Evolutionary conservation across 1,140 invertebrate genomes (phyloP).

Genomic region (Paraescarpia echinospica): DNA sequence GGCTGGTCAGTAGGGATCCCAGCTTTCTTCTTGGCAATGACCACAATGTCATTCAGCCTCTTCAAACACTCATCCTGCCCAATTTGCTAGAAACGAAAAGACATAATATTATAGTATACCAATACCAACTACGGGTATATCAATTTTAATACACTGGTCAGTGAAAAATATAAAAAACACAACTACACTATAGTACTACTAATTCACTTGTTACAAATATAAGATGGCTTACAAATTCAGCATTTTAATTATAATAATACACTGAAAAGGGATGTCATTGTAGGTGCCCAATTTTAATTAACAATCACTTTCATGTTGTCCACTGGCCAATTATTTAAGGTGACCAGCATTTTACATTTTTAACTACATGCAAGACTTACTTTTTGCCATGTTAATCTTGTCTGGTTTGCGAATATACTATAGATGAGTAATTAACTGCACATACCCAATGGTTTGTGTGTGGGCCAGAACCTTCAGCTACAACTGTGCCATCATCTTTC

Average conservation of each 20-base stretch:
- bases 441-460: slow-evolving; percentile 82
- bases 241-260: too few species aligned
- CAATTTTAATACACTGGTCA: slow-evolving; percentile 22
- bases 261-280: not conserved
- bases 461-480: slow-evolving; percentile 69
- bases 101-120: too few species aligned
- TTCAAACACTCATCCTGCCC: slow-evolving; percentile 76
- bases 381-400: not conserved
- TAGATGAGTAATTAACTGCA: slow-evolving; percentile 21
- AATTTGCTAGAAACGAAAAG: slow-evolving; percentile 45
- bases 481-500: slow-evolving; percentile 69
- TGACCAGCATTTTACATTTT: too few species aligned
- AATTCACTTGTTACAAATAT: too few species aligned
- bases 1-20: slow-evolving; percentile 64
- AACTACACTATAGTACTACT: too few species aligned
- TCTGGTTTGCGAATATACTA: not conserved
- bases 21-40: slow-evolving; percentile 69
- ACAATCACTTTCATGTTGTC: not conserved
- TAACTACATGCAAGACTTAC: too few species aligned
- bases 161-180: slow-evolving; percentile 38
- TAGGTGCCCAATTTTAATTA: not conserved
- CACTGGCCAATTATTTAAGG: not conserved
- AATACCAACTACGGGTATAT: too few species aligned
- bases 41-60: slow-evolving; percentile 75
- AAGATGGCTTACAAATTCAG: too few species aligned